Base-by-base conservation (phyloP, 2,888 invertebrate species). In the Sarcophaga subvicina region DNA sequence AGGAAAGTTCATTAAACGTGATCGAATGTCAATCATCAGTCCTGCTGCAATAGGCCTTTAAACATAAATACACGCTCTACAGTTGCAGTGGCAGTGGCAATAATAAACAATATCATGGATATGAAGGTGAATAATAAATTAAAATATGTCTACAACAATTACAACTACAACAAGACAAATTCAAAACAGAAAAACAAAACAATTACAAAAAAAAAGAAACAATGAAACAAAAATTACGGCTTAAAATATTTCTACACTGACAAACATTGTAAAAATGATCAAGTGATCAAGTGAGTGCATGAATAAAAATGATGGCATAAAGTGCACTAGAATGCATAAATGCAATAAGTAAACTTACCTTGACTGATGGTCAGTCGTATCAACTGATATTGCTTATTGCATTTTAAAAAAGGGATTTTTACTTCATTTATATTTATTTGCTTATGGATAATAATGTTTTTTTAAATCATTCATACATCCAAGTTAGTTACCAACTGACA, bases 71-170 rank as follows among this genome's bases (percentile, higher is more conserved):
- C 17, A 54, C 12, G 17, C 12, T 54, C 54, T 54, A 54, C 54
- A 54, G 17, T 54, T 14, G 54, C 54, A 54, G 10, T 70, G 45
- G 17, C 64, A 69, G 47, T 59, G 78, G 27, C 27, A 47, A 63
- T 69, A 45, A 70, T 17, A 60, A 54, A 25, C 62, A 70, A 78
- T 70, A 77, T 80, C 72, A 83, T 83, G 72, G 76, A 86, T 81
- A 75, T 84, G 78, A 87, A 87, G 87, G 87, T 87, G 87, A 87
- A 81, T 84, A 82, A 78, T 66, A 73, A 84, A 81, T 80, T 64
- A 67, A 17, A 69, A 63, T 47, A 60, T 22, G 71, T 12, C 6
- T 47, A 54, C 71, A 71, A 64, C 47, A 73, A 72, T 45, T 54
- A 47, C 67, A 82, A 71, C 20, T 60, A 69, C 63, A 59, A 25